A percentile compares a stretch with the other conserved stretches of the same genome.
phyloP scores from a whole-genome alignment of 2,113 vertebrate genomes.

The Mohoua ochrocephala region DNA sequence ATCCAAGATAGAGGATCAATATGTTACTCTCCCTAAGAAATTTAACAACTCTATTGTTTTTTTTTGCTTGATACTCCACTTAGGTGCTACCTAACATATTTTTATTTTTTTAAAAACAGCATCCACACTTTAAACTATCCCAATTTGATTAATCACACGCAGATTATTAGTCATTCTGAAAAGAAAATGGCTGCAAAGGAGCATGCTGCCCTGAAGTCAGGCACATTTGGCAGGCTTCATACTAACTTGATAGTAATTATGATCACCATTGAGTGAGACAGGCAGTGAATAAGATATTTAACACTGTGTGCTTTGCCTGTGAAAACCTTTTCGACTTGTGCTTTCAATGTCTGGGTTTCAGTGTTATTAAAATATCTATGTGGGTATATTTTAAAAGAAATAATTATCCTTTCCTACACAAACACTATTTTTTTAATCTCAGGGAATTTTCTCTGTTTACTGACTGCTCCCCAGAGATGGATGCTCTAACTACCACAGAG shows the following conservation, averaged over 20 bases:
- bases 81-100: neutral
- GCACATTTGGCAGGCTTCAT: constrained; percentile 33
- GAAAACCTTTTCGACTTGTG: constrained; percentile 28
- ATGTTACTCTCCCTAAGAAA: neutral
- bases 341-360: constrained; percentile 21
- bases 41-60: neutral
- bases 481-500: constrained; percentile 72
- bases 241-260: constrained; percentile 49
- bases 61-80: neutral
- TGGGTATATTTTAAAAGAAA: constrained; percentile 16
- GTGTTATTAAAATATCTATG: constrained; percentile 30
- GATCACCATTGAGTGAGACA: constrained; percentile 7
- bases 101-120: neutral
- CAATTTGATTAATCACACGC: constrained; percentile 10
- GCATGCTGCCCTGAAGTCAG: constrained; percentile 10
- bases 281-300: constrained; percentile 22
- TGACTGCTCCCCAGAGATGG: constrained; percentile 67
- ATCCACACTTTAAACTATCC: neutral
- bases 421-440: neutral
- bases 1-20: neutral
- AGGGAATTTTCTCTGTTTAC: constrained; percentile 82
- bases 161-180: constrained; percentile 20
- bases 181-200: constrained; percentile 33
- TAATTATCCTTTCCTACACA: neutral
- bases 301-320: neutral